Percentiles rank a stretch among this genome's conserved stretches.
phyloP scores from a whole-genome alignment of 2,888 invertebrate species.

The Ormyrus pomaceus region DNA sequence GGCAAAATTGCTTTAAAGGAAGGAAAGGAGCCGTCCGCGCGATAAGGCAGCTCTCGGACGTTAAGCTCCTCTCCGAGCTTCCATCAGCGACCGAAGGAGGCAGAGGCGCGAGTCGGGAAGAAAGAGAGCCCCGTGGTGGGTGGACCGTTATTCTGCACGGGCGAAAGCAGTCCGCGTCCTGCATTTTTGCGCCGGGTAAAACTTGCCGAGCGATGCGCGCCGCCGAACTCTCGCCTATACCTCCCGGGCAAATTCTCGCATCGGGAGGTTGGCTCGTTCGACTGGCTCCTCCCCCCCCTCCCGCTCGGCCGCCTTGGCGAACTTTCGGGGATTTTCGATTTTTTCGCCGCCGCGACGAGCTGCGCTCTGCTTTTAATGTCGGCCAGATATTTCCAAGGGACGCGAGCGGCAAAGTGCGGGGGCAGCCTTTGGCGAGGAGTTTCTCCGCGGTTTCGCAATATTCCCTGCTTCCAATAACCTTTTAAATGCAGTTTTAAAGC shows the following conservation, averaged over 20 bases:
- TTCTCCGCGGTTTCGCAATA: too few relatives aligned
- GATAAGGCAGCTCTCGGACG: conserved; percentile 26
- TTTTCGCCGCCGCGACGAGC: background rate
- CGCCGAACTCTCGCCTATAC: conserved; percentile 44
- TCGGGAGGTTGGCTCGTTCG: conserved; percentile 15
- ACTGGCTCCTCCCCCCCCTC: background rate
- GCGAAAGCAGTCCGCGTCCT: conserved; percentile 44
- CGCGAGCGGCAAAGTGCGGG: too few relatives aligned
- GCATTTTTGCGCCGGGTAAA: conserved; percentile 25
- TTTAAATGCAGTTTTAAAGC: too few relatives aligned
- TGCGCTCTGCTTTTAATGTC: too few relatives aligned
- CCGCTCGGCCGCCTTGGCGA: background rate
- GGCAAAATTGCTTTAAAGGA: conserved; percentile 27
- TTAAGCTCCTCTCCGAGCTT: background rate
- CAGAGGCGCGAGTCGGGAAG: background rate
- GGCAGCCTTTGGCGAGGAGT: too few relatives aligned
- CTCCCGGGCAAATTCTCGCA: conserved; percentile 41
- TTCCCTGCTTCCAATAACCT: too few relatives aligned
- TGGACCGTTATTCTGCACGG: conserved; percentile 45
- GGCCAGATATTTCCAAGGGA: too few relatives aligned
- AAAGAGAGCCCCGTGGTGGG: conserved; percentile 12
- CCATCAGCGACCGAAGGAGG: background rate
- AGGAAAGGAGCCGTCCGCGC: background rate
- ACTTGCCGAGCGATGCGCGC: background rate
- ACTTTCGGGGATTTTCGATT: background rate